Conservation (phyloP, 2,113 vertebrate genomes). For the Labeo catla region DNA sequence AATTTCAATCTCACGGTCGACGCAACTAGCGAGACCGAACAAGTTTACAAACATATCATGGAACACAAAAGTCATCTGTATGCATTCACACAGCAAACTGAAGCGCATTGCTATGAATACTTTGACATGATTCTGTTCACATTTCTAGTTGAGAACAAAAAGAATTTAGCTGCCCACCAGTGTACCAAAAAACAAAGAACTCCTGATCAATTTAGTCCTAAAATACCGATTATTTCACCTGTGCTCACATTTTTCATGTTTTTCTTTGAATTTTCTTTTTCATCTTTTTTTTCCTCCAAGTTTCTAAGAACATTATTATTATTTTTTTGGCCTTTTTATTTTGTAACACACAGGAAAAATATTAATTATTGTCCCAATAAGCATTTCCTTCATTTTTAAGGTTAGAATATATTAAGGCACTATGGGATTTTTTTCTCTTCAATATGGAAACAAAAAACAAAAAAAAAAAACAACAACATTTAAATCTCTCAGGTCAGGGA, state of each 20-base stretch:
- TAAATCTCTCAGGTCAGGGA: slow-evolving; percentile 36
- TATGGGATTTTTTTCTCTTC: slow-evolving; percentile 55
- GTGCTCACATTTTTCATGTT: slow-evolving; percentile 57
- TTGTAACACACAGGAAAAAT: slow-evolving; percentile 22
- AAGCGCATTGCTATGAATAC: slow-evolving; percentile 27
- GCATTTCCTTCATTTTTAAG: slow-evolving; percentile 12
- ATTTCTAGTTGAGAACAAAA: slow-evolving; percentile 31
- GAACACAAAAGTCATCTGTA: slow-evolving; percentile 23
- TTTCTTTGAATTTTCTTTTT: slow-evolving; percentile 27
- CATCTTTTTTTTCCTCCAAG: slow-evolving; percentile 29
- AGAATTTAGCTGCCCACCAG: slow-evolving; percentile 55
- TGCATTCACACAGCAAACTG: slow-evolving; percentile 15
- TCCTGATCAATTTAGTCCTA: slow-evolving; percentile 49
- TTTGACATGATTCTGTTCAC: slow-evolving; percentile 33
- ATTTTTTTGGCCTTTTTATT: slow-evolving; percentile 33
- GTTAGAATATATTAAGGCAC: slow-evolving; percentile 67
- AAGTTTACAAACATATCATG: neutral
- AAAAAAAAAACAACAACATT: too few species aligned
- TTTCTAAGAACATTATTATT: slow-evolving; percentile 51
- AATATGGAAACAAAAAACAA: slow-evolving; percentile 11
- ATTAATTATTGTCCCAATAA: neutral
- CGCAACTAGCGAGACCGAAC: neutral
- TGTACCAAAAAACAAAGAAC: slow-evolving; percentile 38
- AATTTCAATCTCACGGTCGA: neutral
- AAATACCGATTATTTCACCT: slow-evolving; percentile 17